phyloP scores from a whole-genome alignment of 2,888 invertebrate species.

The Eudemis profundana region DNA sequence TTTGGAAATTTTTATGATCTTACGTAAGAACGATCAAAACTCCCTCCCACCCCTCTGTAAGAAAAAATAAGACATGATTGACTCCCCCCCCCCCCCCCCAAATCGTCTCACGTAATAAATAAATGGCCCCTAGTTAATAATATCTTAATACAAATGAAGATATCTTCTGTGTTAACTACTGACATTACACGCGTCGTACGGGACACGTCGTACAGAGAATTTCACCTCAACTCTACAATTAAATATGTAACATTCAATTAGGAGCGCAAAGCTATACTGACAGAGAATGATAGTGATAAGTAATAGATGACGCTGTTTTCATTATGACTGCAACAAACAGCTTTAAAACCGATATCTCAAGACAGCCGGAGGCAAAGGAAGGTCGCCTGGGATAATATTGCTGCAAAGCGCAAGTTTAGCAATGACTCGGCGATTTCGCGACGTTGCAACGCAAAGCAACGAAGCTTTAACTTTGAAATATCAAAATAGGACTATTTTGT shows the following conservation, averaged over 20 bases:
- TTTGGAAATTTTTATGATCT: too few relatives aligned
- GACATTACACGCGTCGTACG: constrained; percentile 17
- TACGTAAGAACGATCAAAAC: too few relatives aligned
- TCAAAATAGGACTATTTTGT: constrained; percentile 71
- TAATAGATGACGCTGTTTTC: constrained; percentile 7
- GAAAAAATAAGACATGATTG: too few relatives aligned
- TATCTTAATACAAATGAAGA: constrained; percentile 7
- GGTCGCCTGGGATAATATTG: constrained; percentile 67
- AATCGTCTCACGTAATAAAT: too few relatives aligned
- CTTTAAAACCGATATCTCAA: constrained; percentile 34
- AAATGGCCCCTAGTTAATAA: too few relatives aligned
- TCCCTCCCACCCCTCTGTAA: too few relatives aligned
- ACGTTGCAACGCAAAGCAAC: constrained; percentile 58
- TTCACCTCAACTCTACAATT: constrained; percentile 33
- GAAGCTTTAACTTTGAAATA: constrained; percentile 65
- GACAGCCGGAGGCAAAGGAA: constrained; percentile 56
- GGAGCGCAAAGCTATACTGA: constrained; percentile 32
- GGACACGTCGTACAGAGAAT: constrained; percentile 24
- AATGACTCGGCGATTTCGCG: constrained; percentile 69
- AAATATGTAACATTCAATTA: constrained; percentile 42
- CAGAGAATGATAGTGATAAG: constrained; percentile 17
- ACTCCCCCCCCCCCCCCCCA: too few relatives aligned
- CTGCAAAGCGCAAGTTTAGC: constrained; percentile 70
- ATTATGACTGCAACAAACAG: constrained; percentile 15
- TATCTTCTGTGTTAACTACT: constrained; percentile 7